These are phyloP conservation scores for Siniperca scherzeri DNA, from an alignment of 2,797 vertebrate genomes.

Conservation along the genomic window DNA sequence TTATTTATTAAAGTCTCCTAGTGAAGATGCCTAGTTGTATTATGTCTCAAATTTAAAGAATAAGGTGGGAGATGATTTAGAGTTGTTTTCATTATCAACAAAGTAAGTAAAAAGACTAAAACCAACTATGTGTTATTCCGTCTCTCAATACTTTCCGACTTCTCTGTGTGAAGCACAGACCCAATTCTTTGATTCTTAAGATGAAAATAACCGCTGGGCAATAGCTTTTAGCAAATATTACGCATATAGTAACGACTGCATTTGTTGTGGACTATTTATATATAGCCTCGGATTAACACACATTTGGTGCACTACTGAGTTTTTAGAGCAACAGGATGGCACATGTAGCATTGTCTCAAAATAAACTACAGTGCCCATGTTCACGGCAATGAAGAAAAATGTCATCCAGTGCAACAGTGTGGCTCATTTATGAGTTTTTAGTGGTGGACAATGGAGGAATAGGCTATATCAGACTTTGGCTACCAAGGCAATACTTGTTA, in stretches of 20 bases:
- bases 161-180: neutral
- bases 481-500: neutral
- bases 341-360: neutral
- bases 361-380: neutral
- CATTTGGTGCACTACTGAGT: constrained; percentile 8
- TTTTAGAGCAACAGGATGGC: constrained; percentile 24
- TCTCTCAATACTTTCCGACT: neutral
- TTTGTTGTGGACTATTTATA: constrained; percentile 35
- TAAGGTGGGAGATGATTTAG: neutral
- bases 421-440: neutral
- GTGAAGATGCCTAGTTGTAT: neutral
- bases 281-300: constrained; percentile 21
- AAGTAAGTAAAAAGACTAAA: neutral
- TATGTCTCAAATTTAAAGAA: constrained; percentile 1
- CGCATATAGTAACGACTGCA: constrained; percentile 17
- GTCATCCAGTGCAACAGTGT: neutral
- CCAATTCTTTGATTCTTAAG: neutral
- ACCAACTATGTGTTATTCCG: neutral
- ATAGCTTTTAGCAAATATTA: constrained; percentile 29
- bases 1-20: neutral
- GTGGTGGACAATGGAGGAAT: neutral
- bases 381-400: neutral
- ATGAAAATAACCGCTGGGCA: constrained; percentile 27
- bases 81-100: neutral
- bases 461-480: no score